These are phyloP conservation scores for Orthonychiurus folsomi DNA, from an alignment of 2,888 invertebrate genomes.

Conservation along the genomic window DNA sequence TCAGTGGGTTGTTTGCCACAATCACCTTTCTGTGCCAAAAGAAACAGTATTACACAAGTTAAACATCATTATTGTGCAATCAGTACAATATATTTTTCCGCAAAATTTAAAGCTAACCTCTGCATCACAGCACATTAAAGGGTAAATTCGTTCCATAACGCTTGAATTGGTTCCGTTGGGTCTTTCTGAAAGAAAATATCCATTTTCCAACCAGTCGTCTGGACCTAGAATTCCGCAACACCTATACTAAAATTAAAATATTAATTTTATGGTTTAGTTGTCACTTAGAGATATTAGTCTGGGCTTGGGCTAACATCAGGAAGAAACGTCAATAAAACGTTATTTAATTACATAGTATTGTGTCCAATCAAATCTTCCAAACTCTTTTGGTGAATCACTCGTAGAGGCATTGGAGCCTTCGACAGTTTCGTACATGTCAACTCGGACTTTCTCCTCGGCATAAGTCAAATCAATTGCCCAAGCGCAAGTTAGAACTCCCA, in stretches of 20 bases:
- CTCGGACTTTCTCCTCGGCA: background rate
- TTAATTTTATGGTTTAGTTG: too few species aligned
- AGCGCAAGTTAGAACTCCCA: background rate
- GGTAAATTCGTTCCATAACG: too few species aligned
- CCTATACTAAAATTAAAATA: background rate
- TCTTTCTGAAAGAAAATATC: too few species aligned
- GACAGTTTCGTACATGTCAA: background rate
- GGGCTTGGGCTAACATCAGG: too few species aligned
- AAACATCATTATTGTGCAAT: too few species aligned
- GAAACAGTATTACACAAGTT: background rate
- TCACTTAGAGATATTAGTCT: too few species aligned
- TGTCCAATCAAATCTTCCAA: background rate
- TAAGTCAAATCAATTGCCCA: background rate
- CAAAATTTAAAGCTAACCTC: too few species aligned
- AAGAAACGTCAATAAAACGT: background rate
- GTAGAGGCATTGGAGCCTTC: too few species aligned
- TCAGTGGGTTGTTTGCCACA: background rate
- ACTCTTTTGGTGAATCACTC: background rate
- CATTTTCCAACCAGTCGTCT: background rate
- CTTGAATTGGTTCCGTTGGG: too few species aligned
- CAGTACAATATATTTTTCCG: too few species aligned
- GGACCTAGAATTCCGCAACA: background rate
- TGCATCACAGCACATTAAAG: too few species aligned
- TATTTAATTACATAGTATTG: background rate
- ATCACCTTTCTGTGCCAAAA: background rate